Conservation (phyloP, 2,797 vertebrate genomes). For the Pelochelys cantorii region DNA sequence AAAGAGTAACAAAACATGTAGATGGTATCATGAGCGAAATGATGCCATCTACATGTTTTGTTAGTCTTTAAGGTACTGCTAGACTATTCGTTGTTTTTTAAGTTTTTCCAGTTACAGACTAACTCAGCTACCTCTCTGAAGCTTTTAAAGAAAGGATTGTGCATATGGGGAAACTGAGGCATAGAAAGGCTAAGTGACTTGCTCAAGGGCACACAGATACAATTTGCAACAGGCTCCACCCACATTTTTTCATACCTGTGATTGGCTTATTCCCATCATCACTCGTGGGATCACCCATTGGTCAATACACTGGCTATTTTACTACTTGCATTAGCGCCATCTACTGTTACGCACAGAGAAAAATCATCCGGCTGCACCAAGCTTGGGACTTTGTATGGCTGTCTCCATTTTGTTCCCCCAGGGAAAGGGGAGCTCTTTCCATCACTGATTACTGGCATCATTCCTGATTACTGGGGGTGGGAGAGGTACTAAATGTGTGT, state of each 20-base stretch:
- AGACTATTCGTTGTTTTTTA: too few species aligned
- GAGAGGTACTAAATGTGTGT: neutral
- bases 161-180: neutral
- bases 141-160: neutral
- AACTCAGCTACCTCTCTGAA: too few species aligned
- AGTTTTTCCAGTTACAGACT: too few species aligned
- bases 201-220: neutral
- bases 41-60: too few species aligned
- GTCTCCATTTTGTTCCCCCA: neutral
- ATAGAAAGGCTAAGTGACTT: neutral
- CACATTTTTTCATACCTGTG: neutral
- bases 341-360: neutral
- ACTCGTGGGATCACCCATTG: neutral
- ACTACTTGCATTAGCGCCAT: neutral
- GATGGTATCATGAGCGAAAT: too few species aligned
- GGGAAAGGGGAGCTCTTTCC: neutral
- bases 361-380: neutral
- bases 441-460: neutral
- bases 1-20: too few species aligned
- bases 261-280: neutral
- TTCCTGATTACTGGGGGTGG: fast-evolving
- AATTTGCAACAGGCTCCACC: neutral
- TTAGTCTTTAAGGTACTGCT: too few species aligned
- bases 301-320: neutral
- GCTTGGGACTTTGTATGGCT: neutral